Evolutionary conservation across 2,888 invertebrate genomes (phyloP).

Genomic region (Thymelicus lineola): DNA sequence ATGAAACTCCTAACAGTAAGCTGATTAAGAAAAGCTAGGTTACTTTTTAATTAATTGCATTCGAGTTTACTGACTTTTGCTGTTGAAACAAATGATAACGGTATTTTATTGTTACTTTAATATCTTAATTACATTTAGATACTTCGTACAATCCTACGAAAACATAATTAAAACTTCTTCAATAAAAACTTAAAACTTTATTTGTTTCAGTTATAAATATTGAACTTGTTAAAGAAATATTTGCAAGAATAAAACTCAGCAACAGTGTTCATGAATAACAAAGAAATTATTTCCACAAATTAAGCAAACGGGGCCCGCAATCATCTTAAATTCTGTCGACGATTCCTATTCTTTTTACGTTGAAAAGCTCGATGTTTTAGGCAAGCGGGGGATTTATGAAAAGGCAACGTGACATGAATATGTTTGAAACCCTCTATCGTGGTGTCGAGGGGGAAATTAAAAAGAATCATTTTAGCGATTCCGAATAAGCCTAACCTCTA

Average conservation of each 20-base stretch:
- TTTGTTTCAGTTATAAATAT: not conserved
- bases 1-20: not conserved
- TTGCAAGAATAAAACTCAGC: not conserved
- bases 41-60: not conserved
- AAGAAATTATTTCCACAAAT: conserved; percentile 21
- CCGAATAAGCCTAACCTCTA: conserved; percentile 4
- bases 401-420: conserved; percentile 67
- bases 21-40: no score
- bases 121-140: no score
- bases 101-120: no score
- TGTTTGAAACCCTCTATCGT: conserved; percentile 34
- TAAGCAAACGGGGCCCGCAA: conserved; percentile 7
- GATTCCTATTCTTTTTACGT: conserved; percentile 25
- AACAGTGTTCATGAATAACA: conserved; percentile 7
- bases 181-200: no score
- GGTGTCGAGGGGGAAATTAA: conserved; percentile 36
- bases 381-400: conserved; percentile 63
- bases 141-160: no score
- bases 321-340: conserved; percentile 23
- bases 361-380: conserved; percentile 38
- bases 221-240: not conserved
- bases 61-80: not conserved
- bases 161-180: no score
- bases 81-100: no score
- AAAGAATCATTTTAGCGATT: conserved; percentile 25